A percentile compares a stretch with the other conserved stretches of the same genome.
Evolutionary conservation across 2,888 invertebrate species (phyloP).

Genomic region (Leptogaster cylindrica): DNA sequence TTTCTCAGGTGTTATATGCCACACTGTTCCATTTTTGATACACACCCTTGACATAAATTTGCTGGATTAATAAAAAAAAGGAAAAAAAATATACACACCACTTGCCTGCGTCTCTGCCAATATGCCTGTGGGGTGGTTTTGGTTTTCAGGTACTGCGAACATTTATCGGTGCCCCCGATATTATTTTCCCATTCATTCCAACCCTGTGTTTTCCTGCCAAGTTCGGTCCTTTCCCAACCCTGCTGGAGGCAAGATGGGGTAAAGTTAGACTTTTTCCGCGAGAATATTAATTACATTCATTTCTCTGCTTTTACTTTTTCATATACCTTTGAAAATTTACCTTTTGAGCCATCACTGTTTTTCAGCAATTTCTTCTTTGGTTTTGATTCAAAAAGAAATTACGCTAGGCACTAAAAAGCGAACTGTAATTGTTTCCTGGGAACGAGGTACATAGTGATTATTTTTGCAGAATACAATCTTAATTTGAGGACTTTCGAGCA

Average conservation of each 20-base stretch:
- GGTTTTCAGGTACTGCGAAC: constrained; percentile 5
- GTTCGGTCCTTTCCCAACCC: constrained; percentile 4
- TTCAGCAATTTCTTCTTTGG: too few species aligned
- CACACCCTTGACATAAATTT: constrained; percentile 29
- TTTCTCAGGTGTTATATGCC: background rate
- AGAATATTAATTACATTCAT: constrained; percentile 13
- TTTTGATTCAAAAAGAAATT: too few species aligned
- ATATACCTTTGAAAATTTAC: background rate
- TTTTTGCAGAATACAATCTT: too few species aligned
- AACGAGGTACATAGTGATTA: too few species aligned
- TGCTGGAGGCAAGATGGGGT: background rate
- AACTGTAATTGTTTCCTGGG: too few species aligned
- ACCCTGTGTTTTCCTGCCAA: constrained; percentile 2
- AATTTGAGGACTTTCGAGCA: too few species aligned
- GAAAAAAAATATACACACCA: too few species aligned
- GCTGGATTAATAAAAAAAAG: constrained; percentile 19
- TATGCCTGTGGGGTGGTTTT: constrained; percentile 1
- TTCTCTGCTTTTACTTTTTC: background rate
- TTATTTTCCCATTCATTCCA: background rate
- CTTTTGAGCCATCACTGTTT: too few species aligned
- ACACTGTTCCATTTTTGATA: constrained; percentile 15
- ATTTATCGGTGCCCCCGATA: background rate
- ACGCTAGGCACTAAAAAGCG: too few species aligned
- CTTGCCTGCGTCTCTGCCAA: constrained; percentile 1
- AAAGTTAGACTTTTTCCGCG: background rate